Evolutionary conservation across 2,888 invertebrate genomes (phyloP).

Genomic region (Capitulum mitella): DNA sequence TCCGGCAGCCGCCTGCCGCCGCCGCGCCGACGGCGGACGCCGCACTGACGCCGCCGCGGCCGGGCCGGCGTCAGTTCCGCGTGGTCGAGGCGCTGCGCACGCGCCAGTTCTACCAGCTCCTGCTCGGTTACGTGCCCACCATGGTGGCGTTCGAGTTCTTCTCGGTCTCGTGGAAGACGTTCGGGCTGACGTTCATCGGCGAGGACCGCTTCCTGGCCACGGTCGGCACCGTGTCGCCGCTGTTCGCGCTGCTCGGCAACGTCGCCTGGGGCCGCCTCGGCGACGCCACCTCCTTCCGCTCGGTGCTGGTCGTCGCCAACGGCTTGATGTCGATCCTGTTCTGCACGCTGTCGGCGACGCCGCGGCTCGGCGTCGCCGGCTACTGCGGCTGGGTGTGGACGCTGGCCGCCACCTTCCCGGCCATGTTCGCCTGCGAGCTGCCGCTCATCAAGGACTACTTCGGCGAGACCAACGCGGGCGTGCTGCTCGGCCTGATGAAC

Average conservation of each 20-base stretch:
- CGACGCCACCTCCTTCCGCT: slow-evolving; percentile 1
- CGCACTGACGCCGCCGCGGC: too few relatives aligned
- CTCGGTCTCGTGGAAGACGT: not conserved
- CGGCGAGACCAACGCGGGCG: not conserved
- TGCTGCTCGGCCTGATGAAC: slow-evolving; percentile 17
- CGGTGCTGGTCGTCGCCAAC: not conserved
- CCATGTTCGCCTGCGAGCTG: slow-evolving; percentile 8
- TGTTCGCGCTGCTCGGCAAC: slow-evolving; percentile 9
- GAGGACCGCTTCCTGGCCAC: not conserved
- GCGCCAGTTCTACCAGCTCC: not conserved
- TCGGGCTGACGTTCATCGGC: slow-evolving; percentile 10
- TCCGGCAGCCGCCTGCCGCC: not conserved
- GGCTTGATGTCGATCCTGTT: not conserved
- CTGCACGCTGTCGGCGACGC: not conserved
- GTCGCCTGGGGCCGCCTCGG: not conserved
- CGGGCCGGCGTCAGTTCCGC: not conserved
- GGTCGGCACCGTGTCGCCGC: not conserved
- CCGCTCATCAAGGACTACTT: not conserved
- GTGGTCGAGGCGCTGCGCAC: not conserved
- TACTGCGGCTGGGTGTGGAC: slow-evolving; percentile 12
- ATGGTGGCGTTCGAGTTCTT: slow-evolving; percentile 13
- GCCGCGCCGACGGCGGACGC: not conserved
- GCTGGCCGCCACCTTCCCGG: not conserved
- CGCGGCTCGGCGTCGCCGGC: not conserved
- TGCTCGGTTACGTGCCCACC: not conserved